Percentiles rank a stretch among this genome's conserved stretches.
Conservation (phyloP, 2,113 vertebrate genomes). For the Ailurus styani region DNA sequence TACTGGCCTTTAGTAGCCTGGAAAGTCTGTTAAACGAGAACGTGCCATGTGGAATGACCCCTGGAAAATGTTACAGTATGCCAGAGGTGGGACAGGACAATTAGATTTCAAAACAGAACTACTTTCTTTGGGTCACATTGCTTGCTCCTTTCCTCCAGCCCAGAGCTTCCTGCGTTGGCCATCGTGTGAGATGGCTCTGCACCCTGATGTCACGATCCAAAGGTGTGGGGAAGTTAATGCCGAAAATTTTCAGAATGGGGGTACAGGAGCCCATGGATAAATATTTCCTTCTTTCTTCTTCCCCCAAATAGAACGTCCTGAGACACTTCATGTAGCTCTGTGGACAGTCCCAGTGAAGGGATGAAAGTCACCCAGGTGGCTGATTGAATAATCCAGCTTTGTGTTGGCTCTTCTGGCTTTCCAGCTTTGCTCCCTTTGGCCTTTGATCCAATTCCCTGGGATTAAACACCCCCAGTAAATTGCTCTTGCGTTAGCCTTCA, state of each 20-base stretch:
- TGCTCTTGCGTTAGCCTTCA: neutral
- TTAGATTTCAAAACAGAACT: neutral
- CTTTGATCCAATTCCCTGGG: neutral
- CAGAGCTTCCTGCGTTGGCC: neutral
- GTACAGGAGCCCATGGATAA: neutral
- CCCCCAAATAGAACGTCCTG: neutral
- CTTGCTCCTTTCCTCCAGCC: neutral
- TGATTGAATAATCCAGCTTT: neutral
- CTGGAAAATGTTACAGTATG: neutral
- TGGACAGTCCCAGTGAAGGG: neutral
- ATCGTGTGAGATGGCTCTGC: no score
- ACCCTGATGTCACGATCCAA: neutral
- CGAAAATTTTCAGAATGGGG: neutral
- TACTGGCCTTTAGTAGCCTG: no score
- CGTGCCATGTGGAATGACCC: rapidly evolving
- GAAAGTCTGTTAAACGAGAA: neutral
- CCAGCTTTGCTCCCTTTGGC: neutral
- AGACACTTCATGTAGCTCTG: no score
- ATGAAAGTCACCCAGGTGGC: neutral
- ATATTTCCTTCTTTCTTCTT: neutral
- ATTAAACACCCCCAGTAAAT: neutral
- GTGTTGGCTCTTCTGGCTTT: neutral
- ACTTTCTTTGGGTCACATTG: neutral
- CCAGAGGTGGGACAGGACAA: neutral
- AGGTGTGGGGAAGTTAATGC: neutral